These are phyloP conservation scores for Cantharis lateralis DNA, from an alignment of 2,888 invertebrate species.

Conservation along the genomic window DNA sequence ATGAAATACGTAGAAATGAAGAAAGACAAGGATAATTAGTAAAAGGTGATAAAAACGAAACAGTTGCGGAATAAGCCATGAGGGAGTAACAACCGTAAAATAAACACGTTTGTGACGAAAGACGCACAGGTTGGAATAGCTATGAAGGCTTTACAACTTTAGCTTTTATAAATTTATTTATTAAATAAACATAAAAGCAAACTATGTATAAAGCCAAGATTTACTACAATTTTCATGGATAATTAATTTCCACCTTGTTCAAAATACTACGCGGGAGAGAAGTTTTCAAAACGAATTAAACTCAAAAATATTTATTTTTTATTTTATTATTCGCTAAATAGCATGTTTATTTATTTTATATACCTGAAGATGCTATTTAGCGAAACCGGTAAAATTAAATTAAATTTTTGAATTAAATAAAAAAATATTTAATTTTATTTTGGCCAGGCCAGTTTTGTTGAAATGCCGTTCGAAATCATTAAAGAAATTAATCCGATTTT, in stretches of 20 bases:
- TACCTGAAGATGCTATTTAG: no score
- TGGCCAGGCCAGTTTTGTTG: no score
- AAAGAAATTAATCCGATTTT: no score
- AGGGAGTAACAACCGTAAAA: slow-evolving; percentile 29
- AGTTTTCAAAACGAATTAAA: no score
- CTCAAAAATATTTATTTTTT: no score
- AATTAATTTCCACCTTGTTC: background rate
- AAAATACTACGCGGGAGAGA: no score
- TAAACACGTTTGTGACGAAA: slow-evolving; percentile 29
- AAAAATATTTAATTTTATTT: no score
- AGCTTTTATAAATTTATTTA: background rate
- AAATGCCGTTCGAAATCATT: no score
- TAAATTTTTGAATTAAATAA: no score
- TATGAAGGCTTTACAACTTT: slow-evolving; percentile 4
- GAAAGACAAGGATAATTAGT: slow-evolving; percentile 23
- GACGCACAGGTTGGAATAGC: slow-evolving; percentile 14
- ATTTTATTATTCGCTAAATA: no score
- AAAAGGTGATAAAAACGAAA: slow-evolving; percentile 29
- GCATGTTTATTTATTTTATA: no score
- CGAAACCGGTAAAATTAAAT: no score
- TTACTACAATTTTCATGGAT: background rate
- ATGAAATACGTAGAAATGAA: slow-evolving; percentile 17
- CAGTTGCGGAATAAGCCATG: slow-evolving; percentile 29
- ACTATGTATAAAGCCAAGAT: background rate
- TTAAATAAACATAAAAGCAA: background rate